Conservation (phyloP, 1,140 invertebrate genomes). For the Stegodyphus mimosarum region DNA sequence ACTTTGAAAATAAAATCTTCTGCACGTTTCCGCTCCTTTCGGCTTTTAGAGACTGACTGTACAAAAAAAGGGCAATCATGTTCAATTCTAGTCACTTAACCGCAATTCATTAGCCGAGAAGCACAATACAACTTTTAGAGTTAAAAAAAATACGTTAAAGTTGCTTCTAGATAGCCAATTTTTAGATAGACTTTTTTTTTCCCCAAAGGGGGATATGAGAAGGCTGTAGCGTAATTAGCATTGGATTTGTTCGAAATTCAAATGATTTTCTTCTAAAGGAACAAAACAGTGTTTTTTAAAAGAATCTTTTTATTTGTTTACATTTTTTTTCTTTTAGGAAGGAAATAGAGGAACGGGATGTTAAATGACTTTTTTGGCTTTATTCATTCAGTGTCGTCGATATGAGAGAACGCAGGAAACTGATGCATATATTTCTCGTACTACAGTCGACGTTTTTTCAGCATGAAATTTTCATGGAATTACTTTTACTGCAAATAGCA, state of each 20-base stretch:
- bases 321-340: no score
- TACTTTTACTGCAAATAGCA: no score
- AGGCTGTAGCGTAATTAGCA: slow-evolving; percentile 41
- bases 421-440: no score
- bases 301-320: background rate
- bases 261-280: slow-evolving; percentile 40
- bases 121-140: slow-evolving; percentile 17
- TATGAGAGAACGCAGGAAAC: no score
- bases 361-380: no score
- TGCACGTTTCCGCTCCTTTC: no score
- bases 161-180: background rate
- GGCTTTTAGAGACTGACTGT: background rate
- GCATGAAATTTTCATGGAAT: no score
- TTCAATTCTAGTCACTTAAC: slow-evolving; percentile 50
- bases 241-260: slow-evolving; percentile 39
- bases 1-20: background rate
- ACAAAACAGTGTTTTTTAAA: background rate
- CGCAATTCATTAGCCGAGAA: slow-evolving; percentile 15
- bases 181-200: background rate
- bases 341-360: no score
- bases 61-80: slow-evolving; percentile 5
- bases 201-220: background rate
- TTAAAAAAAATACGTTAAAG: background rate
- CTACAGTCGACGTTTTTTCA: no score
- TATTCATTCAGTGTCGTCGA: no score